A percentile compares a stretch with the other conserved stretches of the same genome.
phyloP scores from a whole-genome alignment of 2,113 vertebrate species.

The Cricetomys ansorgei region DNA sequence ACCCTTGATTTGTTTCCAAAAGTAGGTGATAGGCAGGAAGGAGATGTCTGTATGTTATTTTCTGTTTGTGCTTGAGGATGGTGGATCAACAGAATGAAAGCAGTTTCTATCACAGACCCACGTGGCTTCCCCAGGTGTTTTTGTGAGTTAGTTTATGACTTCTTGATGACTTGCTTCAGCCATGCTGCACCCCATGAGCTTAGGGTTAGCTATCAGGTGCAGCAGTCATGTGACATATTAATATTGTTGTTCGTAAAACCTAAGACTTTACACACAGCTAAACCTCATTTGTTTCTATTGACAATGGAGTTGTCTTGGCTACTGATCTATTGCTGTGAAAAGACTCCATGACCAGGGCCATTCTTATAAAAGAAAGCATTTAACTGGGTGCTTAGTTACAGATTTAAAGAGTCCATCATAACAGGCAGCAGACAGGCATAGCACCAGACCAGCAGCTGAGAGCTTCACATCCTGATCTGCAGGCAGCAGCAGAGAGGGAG shows the following conservation, averaged over 20 bases:
- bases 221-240: background rate
- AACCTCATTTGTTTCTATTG: background rate
- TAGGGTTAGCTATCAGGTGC: background rate
- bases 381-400: no score
- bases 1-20: background rate
- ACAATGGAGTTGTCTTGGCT: background rate
- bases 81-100: background rate
- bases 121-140: background rate
- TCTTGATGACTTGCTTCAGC: background rate
- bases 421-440: background rate
- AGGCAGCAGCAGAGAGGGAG: background rate
- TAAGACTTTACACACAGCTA: background rate
- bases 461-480: background rate
- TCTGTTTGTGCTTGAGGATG: background rate
- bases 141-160: background rate
- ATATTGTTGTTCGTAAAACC: background rate
- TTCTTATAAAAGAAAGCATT: background rate
- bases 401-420: background rate
- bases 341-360: background rate
- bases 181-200: rapidly evolving
- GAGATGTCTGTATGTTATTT: background rate
- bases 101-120: background rate
- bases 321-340: background rate
- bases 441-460: background rate
- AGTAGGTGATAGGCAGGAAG: background rate